A percentile compares a stretch with the other conserved stretches of the same genome.
Conservation (phyloP, 2,888 invertebrate species). For the Habrosyne pyritoides region DNA sequence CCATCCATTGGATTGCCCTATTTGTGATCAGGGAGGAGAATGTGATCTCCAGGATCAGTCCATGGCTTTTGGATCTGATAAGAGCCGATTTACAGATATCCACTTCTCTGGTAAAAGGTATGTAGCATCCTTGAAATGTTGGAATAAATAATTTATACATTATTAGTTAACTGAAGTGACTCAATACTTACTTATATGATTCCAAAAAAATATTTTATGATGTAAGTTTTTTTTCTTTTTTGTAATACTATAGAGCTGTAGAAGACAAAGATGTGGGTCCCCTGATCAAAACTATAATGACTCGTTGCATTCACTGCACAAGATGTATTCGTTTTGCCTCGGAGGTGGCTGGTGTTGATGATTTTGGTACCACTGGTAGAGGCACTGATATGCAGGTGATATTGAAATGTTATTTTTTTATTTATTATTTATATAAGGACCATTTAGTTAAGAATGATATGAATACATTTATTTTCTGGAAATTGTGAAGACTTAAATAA, state of each 20-base stretch:
- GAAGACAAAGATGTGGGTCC: conserved; percentile 99
- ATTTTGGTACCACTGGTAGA: conserved; percentile 96
- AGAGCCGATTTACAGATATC: conserved; percentile 96
- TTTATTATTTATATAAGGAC: neutral
- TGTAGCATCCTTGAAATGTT: no score
- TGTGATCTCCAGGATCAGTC: conserved; percentile 99
- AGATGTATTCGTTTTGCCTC: conserved; percentile 99
- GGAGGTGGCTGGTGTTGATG: conserved; percentile 99
- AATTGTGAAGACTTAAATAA: no score
- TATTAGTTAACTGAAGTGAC: no score
- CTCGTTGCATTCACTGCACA: conserved; percentile 99
- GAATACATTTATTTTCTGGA: no score
- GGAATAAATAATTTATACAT: neutral
- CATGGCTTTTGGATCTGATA: conserved; percentile 98
- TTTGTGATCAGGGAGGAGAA: conserved; percentile 99
- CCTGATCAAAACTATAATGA: conserved; percentile 99
- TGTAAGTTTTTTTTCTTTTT: conserved; percentile 13
- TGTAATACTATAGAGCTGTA: conserved; percentile 88
- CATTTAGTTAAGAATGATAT: no score
- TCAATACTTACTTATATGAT: no score
- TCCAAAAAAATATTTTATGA: neutral
- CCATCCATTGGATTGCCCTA: conserved; percentile 99
- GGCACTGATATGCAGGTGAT: conserved; percentile 96
- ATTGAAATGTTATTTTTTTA: conserved; percentile 22
- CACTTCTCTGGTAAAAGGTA: conserved; percentile 95